Conservation (phyloP, 2,113 vertebrate species). For the Oryzias curvinotus region DNA sequence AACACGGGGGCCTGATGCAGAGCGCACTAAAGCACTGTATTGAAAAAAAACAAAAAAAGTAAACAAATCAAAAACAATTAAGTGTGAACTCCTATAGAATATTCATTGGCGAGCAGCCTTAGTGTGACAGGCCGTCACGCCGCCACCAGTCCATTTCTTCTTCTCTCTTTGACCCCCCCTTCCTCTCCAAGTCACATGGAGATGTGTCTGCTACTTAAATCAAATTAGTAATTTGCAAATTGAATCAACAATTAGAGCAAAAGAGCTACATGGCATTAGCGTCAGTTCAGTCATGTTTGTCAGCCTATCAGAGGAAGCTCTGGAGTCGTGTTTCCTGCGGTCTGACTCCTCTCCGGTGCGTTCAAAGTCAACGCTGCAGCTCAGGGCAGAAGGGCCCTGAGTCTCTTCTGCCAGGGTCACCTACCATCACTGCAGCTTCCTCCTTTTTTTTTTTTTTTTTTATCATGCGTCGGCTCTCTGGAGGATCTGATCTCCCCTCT, state of each 20-base stretch:
- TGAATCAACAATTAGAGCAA: slow-evolving; percentile 86
- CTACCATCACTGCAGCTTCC: slow-evolving; percentile 68
- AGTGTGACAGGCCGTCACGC: slow-evolving; percentile 77
- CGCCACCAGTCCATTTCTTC: slow-evolving; percentile 62
- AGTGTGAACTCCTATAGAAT: slow-evolving; percentile 81
- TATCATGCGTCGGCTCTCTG: background rate
- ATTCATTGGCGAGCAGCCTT: slow-evolving; percentile 76
- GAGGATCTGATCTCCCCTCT: slow-evolving; percentile 76
- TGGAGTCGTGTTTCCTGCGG: slow-evolving; percentile 64
- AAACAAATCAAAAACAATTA: slow-evolving; percentile 84
- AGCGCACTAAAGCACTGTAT: slow-evolving; percentile 69
- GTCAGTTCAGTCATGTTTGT: slow-evolving; percentile 79
- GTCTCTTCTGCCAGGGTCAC: slow-evolving; percentile 58
- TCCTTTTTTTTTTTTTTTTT: slow-evolving; percentile 32
- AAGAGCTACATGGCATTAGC: slow-evolving; percentile 85
- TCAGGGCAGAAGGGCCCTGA: slow-evolving; percentile 59
- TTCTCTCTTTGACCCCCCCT: slow-evolving; percentile 24
- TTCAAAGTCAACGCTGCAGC: slow-evolving; percentile 64
- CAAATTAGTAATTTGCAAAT: slow-evolving; percentile 88
- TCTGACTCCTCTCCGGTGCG: slow-evolving; percentile 53
- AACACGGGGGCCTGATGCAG: slow-evolving; percentile 61
- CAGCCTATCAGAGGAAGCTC: slow-evolving; percentile 76
- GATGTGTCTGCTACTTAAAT: slow-evolving; percentile 84
- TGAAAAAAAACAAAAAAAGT: slow-evolving; percentile 75
- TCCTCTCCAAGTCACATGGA: slow-evolving; percentile 68